Evolutionary conservation across 1,140 invertebrate genomes (phyloP), one percentile per base, ranked within the genome.

Genomic region (Apis florea): DNA sequence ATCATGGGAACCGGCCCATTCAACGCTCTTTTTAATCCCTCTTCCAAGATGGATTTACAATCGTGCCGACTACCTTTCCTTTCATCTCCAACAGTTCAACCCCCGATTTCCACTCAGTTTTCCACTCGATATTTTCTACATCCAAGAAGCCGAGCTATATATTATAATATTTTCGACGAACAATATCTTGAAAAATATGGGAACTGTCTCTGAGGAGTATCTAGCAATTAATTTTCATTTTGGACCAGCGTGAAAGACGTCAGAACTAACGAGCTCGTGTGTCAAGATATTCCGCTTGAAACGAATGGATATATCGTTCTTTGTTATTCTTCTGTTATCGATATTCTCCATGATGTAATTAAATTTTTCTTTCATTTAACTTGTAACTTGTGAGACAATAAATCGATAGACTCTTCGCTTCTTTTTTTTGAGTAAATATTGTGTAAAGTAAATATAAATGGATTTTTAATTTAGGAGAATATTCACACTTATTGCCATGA

Each of bases 191-290:
- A 9, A n/a, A 47, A 53, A 24, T 51, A 13, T 40, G 63, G 24
- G 19, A 21, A 54, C 51, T 24, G 24, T 24, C 24, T 19, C 15
- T 2, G 26, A 61, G 53, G 21, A 79, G 53, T 80, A 74, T 80
- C 71, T 17, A 67, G 24, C 70, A 75, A 75, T 80, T 80, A 67
- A 63, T 80, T 75, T 31, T 24, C 40, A 74, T 75, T 80, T 80
- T 51, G 8, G 26, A 24, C 24, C 21, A 6, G 11, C 67, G 11
- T 13, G 61, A 56, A 80, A 49, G 26, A 11, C 17, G 31, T 26
- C 31, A 12, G 72, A 40, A 6, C 31, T 40, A 40, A 40, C 31
- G 6, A 40, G 31, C 5, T 40, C 31, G 0, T 40, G 31, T n/a
- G n/a, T n/a, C 31, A 6, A 4, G 31, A 40, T 40, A 40, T 40